Evolutionary conservation across 2,888 invertebrate genomes (phyloP), one percentile per base, ranked within the genome.

Genomic region (Synergus japonicus): DNA sequence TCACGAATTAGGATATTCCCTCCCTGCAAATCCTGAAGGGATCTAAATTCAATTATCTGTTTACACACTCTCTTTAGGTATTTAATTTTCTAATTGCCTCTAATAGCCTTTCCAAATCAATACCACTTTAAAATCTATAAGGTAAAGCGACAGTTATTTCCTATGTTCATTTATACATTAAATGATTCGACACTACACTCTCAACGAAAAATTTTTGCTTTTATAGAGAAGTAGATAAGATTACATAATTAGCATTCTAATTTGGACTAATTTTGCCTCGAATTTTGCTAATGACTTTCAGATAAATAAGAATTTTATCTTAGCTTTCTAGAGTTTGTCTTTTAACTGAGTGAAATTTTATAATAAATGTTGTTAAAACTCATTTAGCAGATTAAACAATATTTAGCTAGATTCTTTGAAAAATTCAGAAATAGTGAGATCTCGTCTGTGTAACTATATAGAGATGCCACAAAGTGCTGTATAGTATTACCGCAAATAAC

Each of bases 401-500:
- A 8, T 43, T 7, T 43, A 8, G 43, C 43, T 7, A 9, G 43
- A 8, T 66, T 66, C 43, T 10, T 44, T 41, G 15, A 44, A 18
- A 43, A 44, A 22, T 44, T 44, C 15, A 66, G 44, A 66, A 66
- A 10, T 5, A 15, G 10, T 18, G 43, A 43, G 4, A 15, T 22
- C 43, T 66, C 10, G 43, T 44, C 9, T 22, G 12, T 9, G 43
- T 66, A 41, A 66, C 41, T 41, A 41, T 41, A 41, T 43, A 66
- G 43, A 67, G 18, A 67, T 18, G 15, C 44, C 43, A 22, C 37
- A 64, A 64, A 64, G 9, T 67, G 9, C n/a, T 67, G 66, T 67
- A 4, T 4, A 44, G 44, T 67, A 67, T 67, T 67, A 67, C 44
- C 44, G 41, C 66, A 67, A 67, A 43, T 43, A 67, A 67, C 66